phyloP scores from a whole-genome alignment of 2,113 vertebrate genomes.

The Notiomystis cincta region DNA sequence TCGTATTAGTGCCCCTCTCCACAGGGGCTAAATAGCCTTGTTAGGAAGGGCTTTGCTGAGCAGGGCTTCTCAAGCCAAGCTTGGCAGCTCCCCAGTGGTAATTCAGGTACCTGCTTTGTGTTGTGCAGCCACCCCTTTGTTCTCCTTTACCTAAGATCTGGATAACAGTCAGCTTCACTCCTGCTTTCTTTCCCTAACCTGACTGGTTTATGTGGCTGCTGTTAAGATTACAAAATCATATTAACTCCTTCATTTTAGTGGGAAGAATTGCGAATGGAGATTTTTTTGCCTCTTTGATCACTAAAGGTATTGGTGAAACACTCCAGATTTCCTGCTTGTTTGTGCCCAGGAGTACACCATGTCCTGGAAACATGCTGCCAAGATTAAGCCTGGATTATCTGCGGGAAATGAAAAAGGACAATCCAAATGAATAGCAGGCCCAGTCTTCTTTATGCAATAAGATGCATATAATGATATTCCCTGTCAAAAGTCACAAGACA shows the following conservation, averaged over 20 bases:
- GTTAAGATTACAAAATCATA: neutral
- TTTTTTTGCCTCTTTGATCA: neutral
- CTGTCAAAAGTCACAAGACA: neutral
- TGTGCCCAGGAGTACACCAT: neutral
- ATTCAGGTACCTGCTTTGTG: neutral
- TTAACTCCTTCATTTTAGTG: neutral
- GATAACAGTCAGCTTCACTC: neutral
- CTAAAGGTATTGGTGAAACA: neutral
- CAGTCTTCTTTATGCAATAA: neutral
- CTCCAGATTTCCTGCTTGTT: neutral
- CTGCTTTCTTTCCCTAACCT: neutral
- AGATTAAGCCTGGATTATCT: neutral
- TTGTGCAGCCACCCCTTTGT: neutral
- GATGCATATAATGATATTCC: neutral
- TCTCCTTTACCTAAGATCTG: neutral
- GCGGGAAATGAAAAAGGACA: neutral
- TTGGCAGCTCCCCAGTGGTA: neutral
- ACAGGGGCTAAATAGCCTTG: neutral
- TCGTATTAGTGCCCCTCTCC: neutral
- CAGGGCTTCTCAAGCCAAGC: neutral
- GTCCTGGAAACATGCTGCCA: neutral
- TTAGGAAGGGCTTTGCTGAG: neutral
- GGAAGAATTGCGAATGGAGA: neutral
- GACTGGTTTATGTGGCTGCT: neutral
- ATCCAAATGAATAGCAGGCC: neutral